Percentiles rank a stretch among this genome's conserved stretches.
Evolutionary conservation across 1,140 invertebrate species (phyloP).

Genomic region (Pogonomyrmex barbatus): DNA sequence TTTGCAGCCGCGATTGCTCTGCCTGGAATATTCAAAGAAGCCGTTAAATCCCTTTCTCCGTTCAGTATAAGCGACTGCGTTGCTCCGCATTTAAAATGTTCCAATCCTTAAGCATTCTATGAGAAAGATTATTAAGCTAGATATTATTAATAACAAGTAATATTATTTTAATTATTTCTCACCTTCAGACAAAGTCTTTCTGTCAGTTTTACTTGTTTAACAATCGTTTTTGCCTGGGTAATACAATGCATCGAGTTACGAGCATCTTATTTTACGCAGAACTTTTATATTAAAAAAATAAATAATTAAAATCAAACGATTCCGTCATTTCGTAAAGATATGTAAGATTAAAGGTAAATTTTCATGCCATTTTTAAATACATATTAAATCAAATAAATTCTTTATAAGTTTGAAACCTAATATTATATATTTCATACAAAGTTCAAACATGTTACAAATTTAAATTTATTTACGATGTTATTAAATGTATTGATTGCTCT

Average conservation of each 20-base stretch:
- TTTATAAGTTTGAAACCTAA: slow-evolving; percentile 55
- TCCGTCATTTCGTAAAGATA: background rate
- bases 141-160: slow-evolving; percentile 42
- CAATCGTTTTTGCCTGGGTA: background rate
- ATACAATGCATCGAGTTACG: background rate
- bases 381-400: background rate
- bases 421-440: slow-evolving; percentile 73
- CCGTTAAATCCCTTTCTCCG: slow-evolving; percentile 68
- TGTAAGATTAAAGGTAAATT: background rate
- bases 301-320: background rate
- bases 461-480: slow-evolving; percentile 77
- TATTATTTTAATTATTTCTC: slow-evolving; percentile 19
- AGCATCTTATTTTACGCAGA: background rate
- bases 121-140: slow-evolving; percentile 43
- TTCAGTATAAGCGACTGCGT: background rate
- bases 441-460: slow-evolving; percentile 75
- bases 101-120: slow-evolving; percentile 2
- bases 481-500: slow-evolving; percentile 70
- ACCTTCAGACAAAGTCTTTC: background rate
- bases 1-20: slow-evolving; percentile 60
- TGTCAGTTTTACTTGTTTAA: slow-evolving; percentile 44
- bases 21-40: slow-evolving; percentile 70
- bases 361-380: background rate
- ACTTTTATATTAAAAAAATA: background rate
- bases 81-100: slow-evolving; percentile 27